Evolutionary conservation across 2,888 invertebrate species (phyloP).

Genomic region (Athalia rosae): DNA sequence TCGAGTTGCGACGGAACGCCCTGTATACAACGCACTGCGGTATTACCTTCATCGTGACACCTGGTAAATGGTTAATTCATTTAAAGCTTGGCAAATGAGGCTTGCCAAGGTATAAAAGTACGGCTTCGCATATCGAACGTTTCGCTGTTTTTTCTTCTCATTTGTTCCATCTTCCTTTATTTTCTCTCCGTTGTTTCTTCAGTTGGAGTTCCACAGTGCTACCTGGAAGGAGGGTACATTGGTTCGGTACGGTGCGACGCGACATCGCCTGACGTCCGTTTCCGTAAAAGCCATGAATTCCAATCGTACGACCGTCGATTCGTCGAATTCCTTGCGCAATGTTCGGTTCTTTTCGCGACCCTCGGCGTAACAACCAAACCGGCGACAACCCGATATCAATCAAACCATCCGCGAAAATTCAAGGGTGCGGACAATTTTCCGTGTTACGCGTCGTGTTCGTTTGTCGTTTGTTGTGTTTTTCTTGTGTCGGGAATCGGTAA

Average conservation of each 20-base stretch:
- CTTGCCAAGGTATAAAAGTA: constrained; percentile 56
- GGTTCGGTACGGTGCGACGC: constrained; percentile 24
- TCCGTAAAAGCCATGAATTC: constrained; percentile 36
- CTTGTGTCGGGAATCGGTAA: too few relatives aligned
- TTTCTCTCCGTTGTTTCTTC: too few relatives aligned
- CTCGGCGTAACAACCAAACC: constrained; percentile 9
- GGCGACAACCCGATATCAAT: not conserved
- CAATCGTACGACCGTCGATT: constrained; percentile 34
- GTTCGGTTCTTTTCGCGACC: constrained; percentile 13
- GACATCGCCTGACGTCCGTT: not conserved
- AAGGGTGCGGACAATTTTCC: not conserved
- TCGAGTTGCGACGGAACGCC: too few relatives aligned
- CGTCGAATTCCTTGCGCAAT: constrained; percentile 12
- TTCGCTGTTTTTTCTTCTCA: too few relatives aligned
- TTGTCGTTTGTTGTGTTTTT: too few relatives aligned
- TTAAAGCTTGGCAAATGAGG: constrained; percentile 59
- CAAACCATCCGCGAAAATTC: not conserved
- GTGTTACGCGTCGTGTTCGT: too few relatives aligned
- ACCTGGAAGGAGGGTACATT: too few relatives aligned
- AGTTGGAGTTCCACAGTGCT: too few relatives aligned
- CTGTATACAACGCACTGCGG: too few relatives aligned
- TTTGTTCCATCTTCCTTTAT: too few relatives aligned
- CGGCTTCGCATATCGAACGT: constrained; percentile 60
- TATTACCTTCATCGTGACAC: too few relatives aligned
- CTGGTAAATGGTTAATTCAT: constrained; percentile 66